These are phyloP conservation scores for Drosophila sechellia DNA, from an alignment of 1,140 invertebrate genomes.

Conservation along the genomic window DNA sequence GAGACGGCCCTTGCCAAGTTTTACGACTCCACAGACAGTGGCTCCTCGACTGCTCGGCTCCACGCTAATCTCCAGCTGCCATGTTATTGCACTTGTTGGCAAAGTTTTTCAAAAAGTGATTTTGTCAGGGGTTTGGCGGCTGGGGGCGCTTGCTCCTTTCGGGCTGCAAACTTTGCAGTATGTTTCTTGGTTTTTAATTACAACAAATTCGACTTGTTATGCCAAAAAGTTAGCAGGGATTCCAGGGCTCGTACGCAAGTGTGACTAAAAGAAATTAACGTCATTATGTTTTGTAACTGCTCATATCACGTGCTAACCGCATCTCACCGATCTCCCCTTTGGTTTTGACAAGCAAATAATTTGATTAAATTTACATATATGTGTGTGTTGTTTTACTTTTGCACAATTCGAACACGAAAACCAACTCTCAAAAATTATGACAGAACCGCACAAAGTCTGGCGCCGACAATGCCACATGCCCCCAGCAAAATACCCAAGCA, in stretches of 20 bases:
- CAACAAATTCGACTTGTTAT: conserved; percentile 80
- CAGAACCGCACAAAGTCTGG: conserved; percentile 73
- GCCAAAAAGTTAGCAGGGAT: conserved; percentile 57
- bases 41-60: conserved; percentile 45
- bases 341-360: conserved; percentile 53
- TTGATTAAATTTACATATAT: conserved; percentile 40
- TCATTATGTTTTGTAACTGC: conserved; percentile 70
- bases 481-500: conserved; percentile 74
- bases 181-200: conserved; percentile 80
- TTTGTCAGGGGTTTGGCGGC: conserved; percentile 59
- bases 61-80: conserved; percentile 79
- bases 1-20: conserved; percentile 46
- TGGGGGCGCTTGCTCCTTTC: background rate
- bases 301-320: conserved; percentile 77
- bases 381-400: conserved; percentile 69
- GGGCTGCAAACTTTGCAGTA: conserved; percentile 61
- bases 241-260: conserved; percentile 50
- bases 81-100: conserved; percentile 81
- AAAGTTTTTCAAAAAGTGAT: conserved; percentile 81
- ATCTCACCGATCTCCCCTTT: conserved; percentile 50
- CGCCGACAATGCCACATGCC: conserved; percentile 48
- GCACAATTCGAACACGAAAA: conserved; percentile 73
- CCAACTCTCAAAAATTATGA: conserved; percentile 59
- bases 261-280: conserved; percentile 77
- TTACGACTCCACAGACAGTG: conserved; percentile 68